A percentile compares a stretch with the other conserved stretches of the same genome.
Evolutionary conservation across 2,113 vertebrate genomes (phyloP).

Genomic region (Nanorana parkeri): DNA sequence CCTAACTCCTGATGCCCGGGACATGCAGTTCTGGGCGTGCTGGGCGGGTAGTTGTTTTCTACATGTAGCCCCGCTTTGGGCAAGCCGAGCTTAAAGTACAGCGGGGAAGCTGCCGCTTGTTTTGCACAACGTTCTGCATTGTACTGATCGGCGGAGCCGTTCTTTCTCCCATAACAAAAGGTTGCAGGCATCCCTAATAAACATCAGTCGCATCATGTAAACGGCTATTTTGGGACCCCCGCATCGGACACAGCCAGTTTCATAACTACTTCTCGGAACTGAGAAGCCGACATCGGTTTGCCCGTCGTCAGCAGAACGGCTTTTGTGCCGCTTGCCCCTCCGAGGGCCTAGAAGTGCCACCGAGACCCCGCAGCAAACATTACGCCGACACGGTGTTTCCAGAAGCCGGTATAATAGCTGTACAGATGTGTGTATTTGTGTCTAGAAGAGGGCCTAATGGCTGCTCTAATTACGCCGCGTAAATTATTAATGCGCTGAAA

Average conservation of each 20-base stretch:
- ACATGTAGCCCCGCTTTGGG: too few species aligned
- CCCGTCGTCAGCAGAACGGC: background rate
- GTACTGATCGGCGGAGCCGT: too few species aligned
- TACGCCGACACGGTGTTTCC: background rate
- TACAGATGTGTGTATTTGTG: constrained; percentile 3
- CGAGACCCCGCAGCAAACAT: background rate
- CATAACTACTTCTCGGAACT: background rate
- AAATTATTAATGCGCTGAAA: constrained; percentile 84
- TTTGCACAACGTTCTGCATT: too few species aligned
- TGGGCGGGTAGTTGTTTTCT: too few species aligned
- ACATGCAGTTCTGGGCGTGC: too few species aligned
- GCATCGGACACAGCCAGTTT: background rate
- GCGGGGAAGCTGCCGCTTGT: too few species aligned
- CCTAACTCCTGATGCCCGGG: too few species aligned
- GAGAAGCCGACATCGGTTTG: background rate
- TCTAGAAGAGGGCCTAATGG: constrained; percentile 69
- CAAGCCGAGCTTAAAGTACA: too few species aligned
- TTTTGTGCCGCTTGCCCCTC: background rate
- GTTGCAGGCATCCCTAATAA: too few species aligned
- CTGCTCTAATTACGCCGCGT: constrained; percentile 80
- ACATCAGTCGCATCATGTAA: too few species aligned
- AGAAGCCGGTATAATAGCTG: background rate
- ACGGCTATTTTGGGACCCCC: background rate
- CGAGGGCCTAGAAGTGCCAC: background rate
- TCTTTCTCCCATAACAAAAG: too few species aligned